Evolutionary conservation across 2,888 invertebrate genomes (phyloP), one percentile per base, ranked within the genome.

Genomic region (Zaprionus bogoriensis): DNA sequence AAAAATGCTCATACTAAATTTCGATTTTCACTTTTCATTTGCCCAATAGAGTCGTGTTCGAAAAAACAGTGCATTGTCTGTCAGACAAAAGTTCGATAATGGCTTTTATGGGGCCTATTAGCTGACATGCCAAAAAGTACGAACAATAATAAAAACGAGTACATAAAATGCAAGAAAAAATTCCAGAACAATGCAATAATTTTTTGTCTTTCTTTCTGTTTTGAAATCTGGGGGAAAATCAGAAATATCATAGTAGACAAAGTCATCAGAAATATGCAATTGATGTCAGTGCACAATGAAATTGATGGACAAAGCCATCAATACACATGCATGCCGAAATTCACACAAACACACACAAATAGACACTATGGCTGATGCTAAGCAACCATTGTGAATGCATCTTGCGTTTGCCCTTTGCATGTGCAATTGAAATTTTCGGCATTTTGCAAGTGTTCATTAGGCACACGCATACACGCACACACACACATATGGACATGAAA

Each of bases 261-360:
- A n/a, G n/a, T n/a, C n/a, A 9, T 14, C 3, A 7, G 3, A 72
- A 73, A 71, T 52, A 62, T 54, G 70, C 57, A 57, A 28, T 28
- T 17, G 30, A 54, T 58, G 41, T 45, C 25, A 36, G 32, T 3
- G 32, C 32, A 7, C 32, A 36, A 36, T 36, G 32, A 36, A 36
- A 7, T 36, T 36, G 17, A 48, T 39, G 46, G 54, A 67, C 54
- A 48, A 52, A 19, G n/a, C 46, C 44, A 20, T 6, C n/a, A 3
- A n/a, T 1, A 30, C 10, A 32, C 1, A 12, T 25, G 7, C n/a
- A 30, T n/a, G 9, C 17, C n/a, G n/a, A n/a, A n/a, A 17, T 2
- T 20, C 44, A 3, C 3, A 27, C 10, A 27, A 12, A 32, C 32
- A 14, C 32, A 14, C 7, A 0, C 5, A 3, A 2, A 7, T 14